phyloP scores from a whole-genome alignment of 2,888 invertebrate species.

The Esperia sulphurella region DNA sequence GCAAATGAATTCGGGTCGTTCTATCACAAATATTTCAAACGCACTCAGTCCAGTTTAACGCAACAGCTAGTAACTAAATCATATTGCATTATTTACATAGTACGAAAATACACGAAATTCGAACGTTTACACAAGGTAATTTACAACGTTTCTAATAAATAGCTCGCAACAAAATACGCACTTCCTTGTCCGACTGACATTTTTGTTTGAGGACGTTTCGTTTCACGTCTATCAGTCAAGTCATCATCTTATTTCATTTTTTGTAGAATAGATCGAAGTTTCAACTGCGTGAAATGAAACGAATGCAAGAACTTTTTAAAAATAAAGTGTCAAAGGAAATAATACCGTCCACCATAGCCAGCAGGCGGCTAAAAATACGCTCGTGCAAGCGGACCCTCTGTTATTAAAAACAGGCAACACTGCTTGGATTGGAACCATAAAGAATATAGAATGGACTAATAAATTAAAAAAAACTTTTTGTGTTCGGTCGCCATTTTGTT shows the following conservation, averaged over 20 bases:
- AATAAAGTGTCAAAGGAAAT: too few species aligned
- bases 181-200: conserved; percentile 47
- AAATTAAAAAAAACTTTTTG: conserved; percentile 18
- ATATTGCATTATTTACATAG: conserved; percentile 21
- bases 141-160: conserved; percentile 30
- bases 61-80: conserved; percentile 15
- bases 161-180: conserved; percentile 57
- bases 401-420: conserved; percentile 1
- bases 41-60: conserved; percentile 5
- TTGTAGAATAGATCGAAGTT: background rate
- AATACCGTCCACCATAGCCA: background rate
- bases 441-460: conserved; percentile 10
- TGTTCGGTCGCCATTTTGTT: conserved; percentile 60
- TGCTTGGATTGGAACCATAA: conserved; percentile 15
- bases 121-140: conserved; percentile 32
- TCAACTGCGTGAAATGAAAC: background rate
- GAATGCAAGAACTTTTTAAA: background rate
- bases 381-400: background rate
- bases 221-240: conserved; percentile 8
- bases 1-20: conserved; percentile 5
- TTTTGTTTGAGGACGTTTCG: conserved; percentile 33
- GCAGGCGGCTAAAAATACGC: conserved; percentile 3
- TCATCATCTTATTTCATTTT: background rate
- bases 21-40: conserved; percentile 4
- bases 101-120: conserved; percentile 23